Evolutionary conservation across 2,113 vertebrate genomes (phyloP).

Genomic region (Solea senegalensis): DNA sequence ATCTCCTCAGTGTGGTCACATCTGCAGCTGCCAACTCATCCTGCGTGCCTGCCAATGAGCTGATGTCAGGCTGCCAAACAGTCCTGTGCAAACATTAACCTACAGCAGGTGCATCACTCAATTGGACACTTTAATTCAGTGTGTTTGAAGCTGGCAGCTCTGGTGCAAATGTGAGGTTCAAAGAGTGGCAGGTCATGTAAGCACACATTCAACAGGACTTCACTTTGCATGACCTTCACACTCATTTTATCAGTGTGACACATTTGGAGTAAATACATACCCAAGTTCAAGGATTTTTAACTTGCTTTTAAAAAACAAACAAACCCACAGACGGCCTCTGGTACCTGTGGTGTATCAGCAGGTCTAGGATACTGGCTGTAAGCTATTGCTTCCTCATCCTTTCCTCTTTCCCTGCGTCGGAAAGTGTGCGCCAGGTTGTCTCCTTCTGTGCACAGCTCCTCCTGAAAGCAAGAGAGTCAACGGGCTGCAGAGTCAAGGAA

Average conservation of each 20-base stretch:
- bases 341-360: conserved; percentile 85
- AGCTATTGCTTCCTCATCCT: conserved; percentile 69
- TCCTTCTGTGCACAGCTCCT: conserved; percentile 89
- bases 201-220: not conserved
- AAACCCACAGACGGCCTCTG: not conserved
- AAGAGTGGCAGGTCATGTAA: not conserved
- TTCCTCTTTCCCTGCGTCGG: not conserved
- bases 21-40: conserved; percentile 21
- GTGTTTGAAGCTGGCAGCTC: not conserved
- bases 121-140: conserved; percentile 13
- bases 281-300: conserved; percentile 2
- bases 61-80: conserved; percentile 16
- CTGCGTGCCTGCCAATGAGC: conserved; percentile 1
- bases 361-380: conserved; percentile 95
- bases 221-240: conserved; percentile 7
- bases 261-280: not conserved
- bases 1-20: not conserved
- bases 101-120: conserved; percentile 34
- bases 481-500: not conserved
- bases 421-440: conserved; percentile 78
- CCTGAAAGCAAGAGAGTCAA: conserved; percentile 60
- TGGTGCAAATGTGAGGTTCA: not conserved
- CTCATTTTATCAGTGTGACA: not conserved
- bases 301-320: not conserved
- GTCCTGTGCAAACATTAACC: conserved; percentile 27